Conservation (phyloP, 1,140 invertebrate species). For the Lineus longissimus region DNA sequence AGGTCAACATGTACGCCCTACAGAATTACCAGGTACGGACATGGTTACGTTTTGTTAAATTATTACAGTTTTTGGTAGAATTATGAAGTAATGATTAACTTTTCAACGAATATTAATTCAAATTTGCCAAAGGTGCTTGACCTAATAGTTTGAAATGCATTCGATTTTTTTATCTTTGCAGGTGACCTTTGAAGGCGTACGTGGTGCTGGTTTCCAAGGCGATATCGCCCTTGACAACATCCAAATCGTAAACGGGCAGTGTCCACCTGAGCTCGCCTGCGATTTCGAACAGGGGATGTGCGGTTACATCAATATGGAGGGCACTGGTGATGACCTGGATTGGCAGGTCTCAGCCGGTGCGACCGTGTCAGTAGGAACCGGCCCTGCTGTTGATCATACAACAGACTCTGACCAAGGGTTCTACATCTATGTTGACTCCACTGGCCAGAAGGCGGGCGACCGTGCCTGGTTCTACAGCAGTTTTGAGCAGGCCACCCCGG, state of each 20-base stretch:
- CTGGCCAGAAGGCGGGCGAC: slow-evolving; percentile 32
- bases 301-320: slow-evolving; percentile 32
- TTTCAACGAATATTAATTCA: too few relatives aligned
- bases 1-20: too few relatives aligned
- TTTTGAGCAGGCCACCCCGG: slow-evolving; percentile 29
- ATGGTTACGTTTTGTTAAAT: too few relatives aligned
- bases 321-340: slow-evolving; percentile 36
- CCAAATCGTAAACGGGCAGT: slow-evolving; percentile 32
- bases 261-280: slow-evolving; percentile 19
- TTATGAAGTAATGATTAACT: too few relatives aligned
- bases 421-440: slow-evolving; percentile 46
- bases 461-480: slow-evolving; percentile 35
- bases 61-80: too few relatives aligned
- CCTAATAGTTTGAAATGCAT: too few relatives aligned
- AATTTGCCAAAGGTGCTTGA: too few relatives aligned
- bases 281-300: slow-evolving; percentile 28
- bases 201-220: slow-evolving; percentile 31
- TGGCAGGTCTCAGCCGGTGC: slow-evolving; percentile 10
- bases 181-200: slow-evolving; percentile 34
- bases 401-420: slow-evolving; percentile 25
- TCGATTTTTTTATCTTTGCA: too few relatives aligned
- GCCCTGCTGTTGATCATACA: slow-evolving; percentile 26
- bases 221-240: slow-evolving; percentile 54
- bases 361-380: slow-evolving; percentile 13
- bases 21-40: too few relatives aligned